Evolutionary conservation across 2,797 vertebrate species (phyloP).

Genomic region (Podarcis lilfordi): DNA sequence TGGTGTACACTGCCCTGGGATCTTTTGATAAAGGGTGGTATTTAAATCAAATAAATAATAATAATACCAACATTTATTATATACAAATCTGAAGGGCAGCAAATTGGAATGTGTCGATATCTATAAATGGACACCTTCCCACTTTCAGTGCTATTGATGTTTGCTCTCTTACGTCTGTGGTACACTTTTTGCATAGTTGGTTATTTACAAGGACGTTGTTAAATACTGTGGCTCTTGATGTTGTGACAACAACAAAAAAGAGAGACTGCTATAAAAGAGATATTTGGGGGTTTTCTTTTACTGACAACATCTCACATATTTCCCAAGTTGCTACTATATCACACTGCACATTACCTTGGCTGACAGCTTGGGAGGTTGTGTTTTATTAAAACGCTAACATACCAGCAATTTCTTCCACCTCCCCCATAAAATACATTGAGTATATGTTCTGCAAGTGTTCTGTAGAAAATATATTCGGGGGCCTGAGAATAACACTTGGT

Average conservation of each 20-base stretch:
- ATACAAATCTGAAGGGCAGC: constrained; percentile 6
- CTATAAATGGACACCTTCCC: constrained; percentile 13
- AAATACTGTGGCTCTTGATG: constrained; percentile 42
- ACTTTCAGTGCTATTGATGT: constrained; percentile 16
- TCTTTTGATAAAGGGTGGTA: too few species aligned
- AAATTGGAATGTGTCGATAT: constrained; percentile 21
- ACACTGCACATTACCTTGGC: constrained; percentile 28
- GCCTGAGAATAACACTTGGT: background rate
- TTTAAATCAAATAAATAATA: too few species aligned
- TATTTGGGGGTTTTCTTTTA: constrained; percentile 53
- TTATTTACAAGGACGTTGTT: constrained; percentile 34
- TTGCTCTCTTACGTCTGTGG: background rate
- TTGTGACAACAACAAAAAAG: background rate
- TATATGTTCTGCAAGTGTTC: background rate
- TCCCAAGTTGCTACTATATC: constrained; percentile 54
- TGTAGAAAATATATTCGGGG: constrained; percentile 35
- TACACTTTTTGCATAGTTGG: background rate
- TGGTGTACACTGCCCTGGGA: too few species aligned
- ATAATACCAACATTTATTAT: too few species aligned
- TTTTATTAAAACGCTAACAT: constrained; percentile 64
- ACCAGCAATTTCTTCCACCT: constrained; percentile 37
- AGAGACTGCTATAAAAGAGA: constrained; percentile 41
- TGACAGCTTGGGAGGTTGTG: constrained; percentile 38
- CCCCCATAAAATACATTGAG: constrained; percentile 33
- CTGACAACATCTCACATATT: constrained; percentile 47